Conservation (phyloP, 2,888 invertebrate species). For the Acrobasis repandana region DNA sequence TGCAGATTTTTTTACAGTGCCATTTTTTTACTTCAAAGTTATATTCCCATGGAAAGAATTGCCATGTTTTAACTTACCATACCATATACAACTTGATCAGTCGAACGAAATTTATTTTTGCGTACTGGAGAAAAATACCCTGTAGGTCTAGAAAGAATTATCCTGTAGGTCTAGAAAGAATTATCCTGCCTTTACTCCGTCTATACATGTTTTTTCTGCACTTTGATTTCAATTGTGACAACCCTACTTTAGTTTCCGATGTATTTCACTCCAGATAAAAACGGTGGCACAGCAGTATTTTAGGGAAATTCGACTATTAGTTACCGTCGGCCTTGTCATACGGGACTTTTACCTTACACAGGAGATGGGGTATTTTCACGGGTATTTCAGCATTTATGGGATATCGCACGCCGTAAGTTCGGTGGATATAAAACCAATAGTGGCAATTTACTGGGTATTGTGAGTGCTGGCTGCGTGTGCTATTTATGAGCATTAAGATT, state of each 20-base stretch:
- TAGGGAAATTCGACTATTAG: constrained; percentile 46
- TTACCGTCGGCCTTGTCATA: constrained; percentile 22
- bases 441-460: constrained; percentile 12
- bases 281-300: constrained; percentile 45
- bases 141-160: background rate
- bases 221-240: constrained; percentile 25
- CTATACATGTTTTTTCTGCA: background rate
- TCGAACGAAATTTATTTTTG: no score
- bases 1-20: no score
- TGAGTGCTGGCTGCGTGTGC: background rate
- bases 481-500: background rate
- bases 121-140: background rate
- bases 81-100: no score
- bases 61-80: no score
- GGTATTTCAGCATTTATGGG: constrained; percentile 1
- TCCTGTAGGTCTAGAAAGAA: background rate
- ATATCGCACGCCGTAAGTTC: constrained; percentile 8
- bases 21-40: no score
- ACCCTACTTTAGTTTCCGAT: constrained; percentile 27
- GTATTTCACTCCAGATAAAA: constrained; percentile 41
- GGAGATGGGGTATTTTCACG: constrained; percentile 6
- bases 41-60: no score
- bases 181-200: background rate
- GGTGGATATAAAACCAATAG: constrained; percentile 7
- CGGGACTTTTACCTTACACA: constrained; percentile 14